Conservation (phyloP, 2,113 vertebrate species). For the Myiopsitta monachus region DNA sequence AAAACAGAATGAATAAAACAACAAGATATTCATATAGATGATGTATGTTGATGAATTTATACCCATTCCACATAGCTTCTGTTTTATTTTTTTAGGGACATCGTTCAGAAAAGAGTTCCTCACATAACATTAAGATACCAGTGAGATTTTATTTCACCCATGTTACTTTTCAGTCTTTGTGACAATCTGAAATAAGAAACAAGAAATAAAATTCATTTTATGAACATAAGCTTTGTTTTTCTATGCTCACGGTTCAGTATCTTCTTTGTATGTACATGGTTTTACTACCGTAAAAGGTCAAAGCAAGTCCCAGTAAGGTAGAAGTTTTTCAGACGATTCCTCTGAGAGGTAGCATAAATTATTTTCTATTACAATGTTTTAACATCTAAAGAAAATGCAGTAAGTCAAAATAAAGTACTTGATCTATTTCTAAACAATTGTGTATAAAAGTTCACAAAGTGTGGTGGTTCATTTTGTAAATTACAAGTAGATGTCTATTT, state of each 20-base stretch:
- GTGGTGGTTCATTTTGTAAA: background rate
- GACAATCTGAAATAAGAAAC: background rate
- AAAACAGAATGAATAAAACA: slow-evolving; percentile 36
- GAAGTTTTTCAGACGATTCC: background rate
- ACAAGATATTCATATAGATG: background rate
- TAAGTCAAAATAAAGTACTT: background rate
- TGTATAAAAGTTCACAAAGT: background rate
- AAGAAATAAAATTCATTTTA: background rate
- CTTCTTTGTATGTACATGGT: background rate
- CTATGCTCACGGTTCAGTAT: background rate
- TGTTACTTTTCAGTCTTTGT: background rate
- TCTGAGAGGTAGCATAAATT: background rate
- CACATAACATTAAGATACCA: background rate
- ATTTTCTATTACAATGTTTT: background rate
- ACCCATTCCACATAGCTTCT: background rate
- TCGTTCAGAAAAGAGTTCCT: background rate
- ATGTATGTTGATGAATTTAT: background rate
- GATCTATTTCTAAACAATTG: background rate
- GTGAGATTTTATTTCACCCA: background rate
- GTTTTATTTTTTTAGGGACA: background rate
- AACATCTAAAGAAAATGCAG: background rate
- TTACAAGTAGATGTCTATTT: background rate
- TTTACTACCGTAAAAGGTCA: background rate
- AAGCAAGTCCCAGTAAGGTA: background rate
- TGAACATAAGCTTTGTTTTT: background rate